Evolutionary conservation across 92 coral and sea anemone genomes (phyloP).

Genomic region (Porites cylindrica): DNA sequence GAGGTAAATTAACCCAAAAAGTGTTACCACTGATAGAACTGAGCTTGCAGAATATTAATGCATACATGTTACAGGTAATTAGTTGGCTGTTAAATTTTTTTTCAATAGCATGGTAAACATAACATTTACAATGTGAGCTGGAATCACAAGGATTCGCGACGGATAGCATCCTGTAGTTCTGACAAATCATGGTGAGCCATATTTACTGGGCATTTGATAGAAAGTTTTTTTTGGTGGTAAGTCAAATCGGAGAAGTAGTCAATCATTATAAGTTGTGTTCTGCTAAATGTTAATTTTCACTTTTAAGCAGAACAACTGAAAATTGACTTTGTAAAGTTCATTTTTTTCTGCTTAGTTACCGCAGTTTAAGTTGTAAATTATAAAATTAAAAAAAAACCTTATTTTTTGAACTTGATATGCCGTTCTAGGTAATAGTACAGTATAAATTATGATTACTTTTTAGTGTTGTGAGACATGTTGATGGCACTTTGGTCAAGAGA

Average conservation of each 20-base stretch:
- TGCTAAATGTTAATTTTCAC: too few relatives aligned
- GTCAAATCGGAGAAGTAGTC: too few relatives aligned
- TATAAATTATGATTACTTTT: not conserved
- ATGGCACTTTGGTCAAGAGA: conserved; percentile 84
- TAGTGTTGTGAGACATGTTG: conserved; percentile 93
- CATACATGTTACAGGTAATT: not conserved
- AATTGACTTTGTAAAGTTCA: too few relatives aligned
- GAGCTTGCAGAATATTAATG: too few relatives aligned
- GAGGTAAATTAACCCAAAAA: conserved; percentile 64
- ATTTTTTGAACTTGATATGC: too few relatives aligned
- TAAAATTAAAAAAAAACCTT: too few relatives aligned
- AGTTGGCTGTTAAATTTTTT: not conserved
- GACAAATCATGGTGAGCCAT: conserved; percentile 86
- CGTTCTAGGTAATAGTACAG: too few relatives aligned
- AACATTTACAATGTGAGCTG: conserved; percentile 95
- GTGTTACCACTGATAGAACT: not conserved
- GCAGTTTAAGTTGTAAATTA: too few relatives aligned
- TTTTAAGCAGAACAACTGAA: too few relatives aligned
- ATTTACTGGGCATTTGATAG: not conserved
- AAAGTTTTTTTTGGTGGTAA: not conserved
- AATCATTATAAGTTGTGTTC: too few relatives aligned
- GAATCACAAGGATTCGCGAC: conserved; percentile 97
- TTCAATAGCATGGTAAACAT: conserved; percentile 85
- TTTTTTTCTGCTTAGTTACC: too few relatives aligned
- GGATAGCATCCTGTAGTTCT: conserved; percentile 89